Evolutionary conservation across 2,113 vertebrate genomes (phyloP).

Genomic region (Erythrocebus patas): DNA sequence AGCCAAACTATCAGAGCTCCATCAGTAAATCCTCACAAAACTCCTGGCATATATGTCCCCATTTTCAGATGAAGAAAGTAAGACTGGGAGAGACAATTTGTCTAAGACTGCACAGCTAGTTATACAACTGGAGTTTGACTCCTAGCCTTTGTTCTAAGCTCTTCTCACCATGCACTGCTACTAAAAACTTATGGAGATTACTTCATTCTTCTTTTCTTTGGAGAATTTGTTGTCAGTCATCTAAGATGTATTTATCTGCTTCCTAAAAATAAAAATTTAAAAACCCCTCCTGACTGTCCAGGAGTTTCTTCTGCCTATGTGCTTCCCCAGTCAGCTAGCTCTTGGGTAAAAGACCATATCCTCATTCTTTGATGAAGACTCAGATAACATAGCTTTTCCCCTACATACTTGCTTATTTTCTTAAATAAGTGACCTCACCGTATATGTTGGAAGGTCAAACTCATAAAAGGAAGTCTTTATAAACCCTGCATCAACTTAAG

Average conservation of each 20-base stretch:
- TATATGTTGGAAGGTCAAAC: not conserved
- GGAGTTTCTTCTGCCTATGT: constrained; percentile 4
- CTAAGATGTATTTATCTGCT: not conserved
- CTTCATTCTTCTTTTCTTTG: not conserved
- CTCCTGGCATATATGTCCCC: not conserved
- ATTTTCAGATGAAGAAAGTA: not conserved
- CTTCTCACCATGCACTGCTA: not conserved
- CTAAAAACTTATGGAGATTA: not conserved
- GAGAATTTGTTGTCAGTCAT: not conserved
- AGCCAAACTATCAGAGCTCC: not conserved
- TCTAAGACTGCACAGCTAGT: not conserved
- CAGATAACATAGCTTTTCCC: not conserved
- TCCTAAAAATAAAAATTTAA: not conserved
- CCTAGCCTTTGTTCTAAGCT: not conserved
- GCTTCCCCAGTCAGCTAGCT: not conserved
- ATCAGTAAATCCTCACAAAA: not conserved
- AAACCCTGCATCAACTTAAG: not conserved
- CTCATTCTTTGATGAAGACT: not conserved
- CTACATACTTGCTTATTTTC: not conserved
- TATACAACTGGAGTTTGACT: not conserved
- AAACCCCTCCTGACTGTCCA: not conserved
- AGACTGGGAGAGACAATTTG: not conserved
- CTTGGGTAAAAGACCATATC: not conserved
- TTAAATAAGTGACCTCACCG: not conserved
- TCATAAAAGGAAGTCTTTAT: constrained; percentile 23